These are phyloP conservation scores for Leptocoma aspasia DNA, from an alignment of 2,113 vertebrate species.

Conservation along the genomic window DNA sequence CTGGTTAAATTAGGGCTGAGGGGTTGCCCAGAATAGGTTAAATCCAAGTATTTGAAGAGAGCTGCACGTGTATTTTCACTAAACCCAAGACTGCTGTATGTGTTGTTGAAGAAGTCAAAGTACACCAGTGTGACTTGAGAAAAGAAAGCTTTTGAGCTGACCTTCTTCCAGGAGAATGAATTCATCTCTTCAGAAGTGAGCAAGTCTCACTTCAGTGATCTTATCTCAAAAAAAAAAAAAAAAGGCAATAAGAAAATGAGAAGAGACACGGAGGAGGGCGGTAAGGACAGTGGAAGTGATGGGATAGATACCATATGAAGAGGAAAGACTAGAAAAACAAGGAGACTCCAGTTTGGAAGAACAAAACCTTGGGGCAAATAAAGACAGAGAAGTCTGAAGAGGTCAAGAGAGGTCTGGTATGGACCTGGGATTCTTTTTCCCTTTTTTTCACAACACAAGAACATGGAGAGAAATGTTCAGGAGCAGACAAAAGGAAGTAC, in stretches of 20 bases:
- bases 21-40: neutral
- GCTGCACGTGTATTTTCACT: neutral
- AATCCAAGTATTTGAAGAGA: neutral
- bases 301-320: neutral
- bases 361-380: neutral
- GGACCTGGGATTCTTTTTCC: neutral
- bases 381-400: neutral
- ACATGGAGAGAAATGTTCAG: neutral
- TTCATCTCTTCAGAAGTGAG: neutral
- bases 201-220: neutral
- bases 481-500: slow-evolving; percentile 33
- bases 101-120: neutral
- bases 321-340: neutral
- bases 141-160: neutral
- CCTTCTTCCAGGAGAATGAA: neutral
- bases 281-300: neutral
- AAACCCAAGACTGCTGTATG: neutral
- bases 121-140: neutral
- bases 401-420: neutral
- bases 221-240: neutral
- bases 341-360: neutral
- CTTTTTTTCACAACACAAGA: neutral
- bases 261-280: neutral
- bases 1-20: neutral
- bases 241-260: neutral